Evolutionary conservation across 2,113 vertebrate genomes (phyloP).

Genomic region (Anhinga rufa): DNA sequence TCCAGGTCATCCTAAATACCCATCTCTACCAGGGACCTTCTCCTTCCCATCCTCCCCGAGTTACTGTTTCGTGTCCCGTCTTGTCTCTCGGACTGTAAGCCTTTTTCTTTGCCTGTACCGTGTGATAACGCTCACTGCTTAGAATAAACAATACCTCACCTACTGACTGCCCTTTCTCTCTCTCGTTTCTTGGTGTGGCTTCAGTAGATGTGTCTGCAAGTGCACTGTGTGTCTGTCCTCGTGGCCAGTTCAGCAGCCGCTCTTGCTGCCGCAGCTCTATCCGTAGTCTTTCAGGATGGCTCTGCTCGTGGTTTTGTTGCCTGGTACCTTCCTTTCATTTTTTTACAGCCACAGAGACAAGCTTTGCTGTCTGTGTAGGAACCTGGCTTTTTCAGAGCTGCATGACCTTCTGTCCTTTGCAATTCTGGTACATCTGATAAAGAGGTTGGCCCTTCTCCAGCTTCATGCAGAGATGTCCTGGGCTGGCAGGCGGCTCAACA

Average conservation of each 20-base stretch:
- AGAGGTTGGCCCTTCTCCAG: background rate
- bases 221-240: background rate
- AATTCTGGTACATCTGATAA: background rate
- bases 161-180: background rate
- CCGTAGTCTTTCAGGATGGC: background rate
- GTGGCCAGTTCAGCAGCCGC: background rate
- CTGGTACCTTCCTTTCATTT: background rate
- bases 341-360: background rate
- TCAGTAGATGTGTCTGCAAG: background rate
- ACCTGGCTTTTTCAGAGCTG: background rate
- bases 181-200: background rate
- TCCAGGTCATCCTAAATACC: background rate
- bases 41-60: background rate
- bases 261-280: background rate
- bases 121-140: background rate
- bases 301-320: background rate
- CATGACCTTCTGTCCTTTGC: background rate
- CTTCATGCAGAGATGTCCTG: background rate
- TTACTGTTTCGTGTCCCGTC: background rate
- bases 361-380: background rate
- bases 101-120: background rate
- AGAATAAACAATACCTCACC: constrained; percentile 29
- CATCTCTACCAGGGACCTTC: background rate
- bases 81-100: background rate
- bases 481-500: background rate